A percentile compares a stretch with the other conserved stretches of the same genome.
Conservation (phyloP, 1,140 invertebrate genomes). For the Ostrea edulis region DNA sequence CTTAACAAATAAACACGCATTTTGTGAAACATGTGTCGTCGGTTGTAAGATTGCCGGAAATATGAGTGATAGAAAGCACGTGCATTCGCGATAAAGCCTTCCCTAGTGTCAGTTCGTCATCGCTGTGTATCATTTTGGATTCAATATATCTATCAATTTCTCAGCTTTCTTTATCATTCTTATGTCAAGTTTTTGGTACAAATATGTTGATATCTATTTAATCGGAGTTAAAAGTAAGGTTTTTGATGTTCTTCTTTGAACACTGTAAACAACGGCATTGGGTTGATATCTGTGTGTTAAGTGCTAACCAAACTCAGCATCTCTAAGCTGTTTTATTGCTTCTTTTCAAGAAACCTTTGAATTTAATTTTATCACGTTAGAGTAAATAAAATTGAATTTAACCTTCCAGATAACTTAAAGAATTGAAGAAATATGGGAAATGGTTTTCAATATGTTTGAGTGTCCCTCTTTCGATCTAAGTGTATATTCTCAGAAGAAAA, state of each 20-base stretch:
- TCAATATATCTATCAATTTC: slow-evolving; percentile 46
- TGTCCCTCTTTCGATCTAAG: background rate
- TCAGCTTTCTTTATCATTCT: slow-evolving; percentile 41
- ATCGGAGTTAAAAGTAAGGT: slow-evolving; percentile 28
- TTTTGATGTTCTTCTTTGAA: slow-evolving; percentile 11
- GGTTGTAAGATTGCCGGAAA: slow-evolving; percentile 42
- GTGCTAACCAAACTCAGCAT: background rate
- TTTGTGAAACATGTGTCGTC: background rate
- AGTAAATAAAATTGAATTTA: background rate
- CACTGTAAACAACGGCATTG: background rate
- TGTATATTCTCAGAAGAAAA: background rate
- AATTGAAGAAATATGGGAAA: background rate
- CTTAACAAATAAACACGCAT: slow-evolving; percentile 35
- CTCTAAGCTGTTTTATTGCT: background rate
- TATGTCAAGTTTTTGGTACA: slow-evolving; percentile 28
- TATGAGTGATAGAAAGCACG: slow-evolving; percentile 53
- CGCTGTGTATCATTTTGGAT: slow-evolving; percentile 11
- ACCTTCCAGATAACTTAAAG: background rate
- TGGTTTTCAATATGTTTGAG: background rate
- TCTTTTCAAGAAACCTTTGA: background rate
- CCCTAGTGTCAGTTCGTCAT: background rate
- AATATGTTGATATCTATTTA: slow-evolving; percentile 33
- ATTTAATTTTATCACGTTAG: background rate
- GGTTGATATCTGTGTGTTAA: background rate
- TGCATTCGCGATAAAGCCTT: slow-evolving; percentile 50